phyloP scores from a whole-genome alignment of 1,140 invertebrate species.

The Drosophila orena region DNA sequence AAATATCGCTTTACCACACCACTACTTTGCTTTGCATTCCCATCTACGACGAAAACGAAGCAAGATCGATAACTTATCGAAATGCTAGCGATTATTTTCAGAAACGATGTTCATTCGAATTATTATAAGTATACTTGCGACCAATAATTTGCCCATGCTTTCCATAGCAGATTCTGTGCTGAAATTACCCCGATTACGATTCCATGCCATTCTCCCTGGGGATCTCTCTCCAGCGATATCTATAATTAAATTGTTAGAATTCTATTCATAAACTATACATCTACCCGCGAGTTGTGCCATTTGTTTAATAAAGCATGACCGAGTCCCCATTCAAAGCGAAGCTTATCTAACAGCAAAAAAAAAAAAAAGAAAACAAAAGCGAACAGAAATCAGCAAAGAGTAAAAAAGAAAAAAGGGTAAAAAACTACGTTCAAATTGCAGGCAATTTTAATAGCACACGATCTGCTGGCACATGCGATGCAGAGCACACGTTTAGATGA shows the following conservation, averaged over 20 bases:
- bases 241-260: constrained; percentile 63
- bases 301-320: constrained; percentile 61
- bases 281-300: constrained; percentile 32
- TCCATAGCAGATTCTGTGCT: neutral
- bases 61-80: constrained; percentile 3
- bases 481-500: constrained; percentile 7
- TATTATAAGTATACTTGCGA: too few species aligned
- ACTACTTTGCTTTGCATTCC: too few species aligned
- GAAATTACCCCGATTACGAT: neutral
- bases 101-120: neutral
- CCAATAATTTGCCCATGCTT: neutral
- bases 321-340: constrained; percentile 38
- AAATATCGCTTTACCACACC: too few species aligned
- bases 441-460: constrained; percentile 43
- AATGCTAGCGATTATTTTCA: neutral
- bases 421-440: constrained; percentile 21
- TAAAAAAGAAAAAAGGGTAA: constrained; percentile 8
- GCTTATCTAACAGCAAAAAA: constrained; percentile 37
- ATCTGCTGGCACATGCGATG: constrained; percentile 26
- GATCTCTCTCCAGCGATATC: constrained; percentile 28
- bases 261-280: constrained; percentile 50
- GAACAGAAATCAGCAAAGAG: constrained; percentile 24
- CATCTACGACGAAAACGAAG: too few species aligned
- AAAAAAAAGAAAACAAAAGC: constrained; percentile 9
- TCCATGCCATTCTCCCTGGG: constrained; percentile 1